Evolutionary conservation across 2,797 vertebrate species (phyloP).

Genomic region (Malurus leucopterus): DNA sequence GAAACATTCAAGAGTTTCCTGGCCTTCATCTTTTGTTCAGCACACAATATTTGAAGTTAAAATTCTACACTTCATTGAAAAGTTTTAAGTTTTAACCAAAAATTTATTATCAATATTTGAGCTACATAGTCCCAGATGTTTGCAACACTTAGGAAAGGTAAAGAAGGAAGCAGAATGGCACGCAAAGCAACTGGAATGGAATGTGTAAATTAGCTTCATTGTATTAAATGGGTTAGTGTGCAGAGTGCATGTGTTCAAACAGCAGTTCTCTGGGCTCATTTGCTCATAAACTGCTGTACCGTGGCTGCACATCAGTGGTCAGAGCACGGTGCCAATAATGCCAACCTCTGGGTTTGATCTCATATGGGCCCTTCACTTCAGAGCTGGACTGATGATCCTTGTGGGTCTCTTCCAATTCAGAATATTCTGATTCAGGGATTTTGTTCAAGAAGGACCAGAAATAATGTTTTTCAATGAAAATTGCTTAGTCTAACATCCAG

Average conservation of each 20-base stretch:
- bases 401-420: background rate
- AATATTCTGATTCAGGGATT: background rate
- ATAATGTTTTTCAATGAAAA: background rate
- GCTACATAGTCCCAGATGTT: background rate
- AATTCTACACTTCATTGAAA: background rate
- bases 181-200: background rate
- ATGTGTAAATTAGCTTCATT: background rate
- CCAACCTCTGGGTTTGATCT: background rate
- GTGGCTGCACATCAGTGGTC: background rate
- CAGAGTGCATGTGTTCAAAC: background rate
- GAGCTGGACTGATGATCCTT: background rate
- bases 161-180: background rate
- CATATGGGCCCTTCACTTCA: background rate
- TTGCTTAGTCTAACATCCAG: background rate
- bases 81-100: background rate
- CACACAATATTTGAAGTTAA: background rate
- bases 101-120: constrained; percentile 1
- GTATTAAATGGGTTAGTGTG: background rate
- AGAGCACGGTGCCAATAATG: background rate
- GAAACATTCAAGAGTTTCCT: background rate
- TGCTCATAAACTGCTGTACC: background rate
- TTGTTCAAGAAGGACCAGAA: background rate
- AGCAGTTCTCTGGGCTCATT: background rate
- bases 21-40: background rate
- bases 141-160: background rate